A percentile compares a stretch with the other conserved stretches of the same genome.
Evolutionary conservation across 1,140 invertebrate genomes (phyloP).

Genomic region (Oscheius sp.): DNA sequence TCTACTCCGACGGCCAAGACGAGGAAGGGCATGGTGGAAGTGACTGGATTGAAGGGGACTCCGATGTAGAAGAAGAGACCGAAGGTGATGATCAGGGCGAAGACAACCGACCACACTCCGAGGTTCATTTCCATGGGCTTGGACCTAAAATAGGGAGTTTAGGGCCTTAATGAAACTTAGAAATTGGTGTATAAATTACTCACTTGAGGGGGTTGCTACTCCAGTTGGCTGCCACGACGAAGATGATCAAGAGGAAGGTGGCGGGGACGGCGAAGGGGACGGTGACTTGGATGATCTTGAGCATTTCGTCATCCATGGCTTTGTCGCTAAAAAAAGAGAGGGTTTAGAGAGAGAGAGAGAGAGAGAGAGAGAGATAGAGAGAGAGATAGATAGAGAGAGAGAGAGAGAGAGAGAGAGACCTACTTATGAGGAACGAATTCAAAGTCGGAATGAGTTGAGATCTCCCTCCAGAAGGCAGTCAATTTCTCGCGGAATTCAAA

Average conservation of each 20-base stretch:
- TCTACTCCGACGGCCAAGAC: conserved; percentile 62
- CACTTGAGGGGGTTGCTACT: conserved; percentile 52
- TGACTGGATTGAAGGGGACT: conserved; percentile 58
- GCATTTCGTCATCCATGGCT: conserved; percentile 60
- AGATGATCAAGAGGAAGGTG: conserved; percentile 57
- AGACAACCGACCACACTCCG: conserved; percentile 56
- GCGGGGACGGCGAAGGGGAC: conserved; percentile 58
- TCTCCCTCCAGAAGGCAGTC: conserved; percentile 56
- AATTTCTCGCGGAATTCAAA: conserved; percentile 48
- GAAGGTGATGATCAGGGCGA: conserved; percentile 55
- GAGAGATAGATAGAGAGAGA: too few species aligned
- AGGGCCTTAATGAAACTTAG: background rate
- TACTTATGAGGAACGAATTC: conserved; percentile 61
- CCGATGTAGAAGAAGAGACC: conserved; percentile 57
- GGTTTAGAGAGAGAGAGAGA: too few species aligned
- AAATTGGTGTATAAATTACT: background rate
- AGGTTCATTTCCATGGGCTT: conserved; percentile 59
- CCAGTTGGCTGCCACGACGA: conserved; percentile 54
- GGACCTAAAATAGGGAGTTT: conserved; percentile 15
- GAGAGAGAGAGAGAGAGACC: too few species aligned
- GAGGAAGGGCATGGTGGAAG: conserved; percentile 60
- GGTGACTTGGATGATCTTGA: conserved; percentile 56
- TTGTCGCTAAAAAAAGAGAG: conserved; percentile 52
- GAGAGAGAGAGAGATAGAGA: too few species aligned
- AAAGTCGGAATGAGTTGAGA: conserved; percentile 49